A percentile compares a stretch with the other conserved stretches of the same genome.
These are phyloP conservation scores for Cryptotis parvus DNA, from an alignment of 2,113 vertebrate genomes.

Conservation along the genomic window DNA sequence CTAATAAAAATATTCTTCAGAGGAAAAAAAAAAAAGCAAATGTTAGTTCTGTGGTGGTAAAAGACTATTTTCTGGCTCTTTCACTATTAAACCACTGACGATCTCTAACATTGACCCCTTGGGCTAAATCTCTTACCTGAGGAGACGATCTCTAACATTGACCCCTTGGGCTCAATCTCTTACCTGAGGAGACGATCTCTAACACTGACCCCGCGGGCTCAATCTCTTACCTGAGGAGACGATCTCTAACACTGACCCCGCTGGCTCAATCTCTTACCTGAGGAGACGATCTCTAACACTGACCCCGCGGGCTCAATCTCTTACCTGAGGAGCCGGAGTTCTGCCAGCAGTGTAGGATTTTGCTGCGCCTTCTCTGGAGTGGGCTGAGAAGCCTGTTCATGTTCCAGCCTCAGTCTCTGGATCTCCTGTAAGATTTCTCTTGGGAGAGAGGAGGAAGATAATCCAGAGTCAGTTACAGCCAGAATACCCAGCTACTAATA, in stretches of 20 bases:
- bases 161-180: not conserved
- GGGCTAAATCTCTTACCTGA: slow-evolving; percentile 89
- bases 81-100: not conserved
- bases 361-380: slow-evolving; percentile 96
- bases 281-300: slow-evolving; percentile 85
- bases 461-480: slow-evolving; percentile 53
- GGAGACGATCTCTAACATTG: slow-evolving; percentile 90
- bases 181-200: slow-evolving; percentile 98
- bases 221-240: slow-evolving; percentile 93
- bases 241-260: not conserved
- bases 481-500: not conserved
- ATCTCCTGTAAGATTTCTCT: slow-evolving; percentile 99
- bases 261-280: slow-evolving; percentile 87
- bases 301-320: not conserved
- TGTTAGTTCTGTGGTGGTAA: too few relatives aligned
- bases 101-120: not conserved
- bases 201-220: not conserved
- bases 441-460: slow-evolving; percentile 75
- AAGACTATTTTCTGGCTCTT: not conserved
- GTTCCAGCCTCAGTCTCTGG: slow-evolving; percentile 95
- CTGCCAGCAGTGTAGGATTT: slow-evolving; percentile 97
- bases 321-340: slow-evolving; percentile 97
- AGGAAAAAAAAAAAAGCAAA: not conserved
- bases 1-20: too few relatives aligned
- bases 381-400: slow-evolving; percentile 96